Percentiles rank a stretch among this genome's conserved stretches.
Evolutionary conservation across 2,113 vertebrate genomes (phyloP).

Genomic region (Mustelus asterias): DNA sequence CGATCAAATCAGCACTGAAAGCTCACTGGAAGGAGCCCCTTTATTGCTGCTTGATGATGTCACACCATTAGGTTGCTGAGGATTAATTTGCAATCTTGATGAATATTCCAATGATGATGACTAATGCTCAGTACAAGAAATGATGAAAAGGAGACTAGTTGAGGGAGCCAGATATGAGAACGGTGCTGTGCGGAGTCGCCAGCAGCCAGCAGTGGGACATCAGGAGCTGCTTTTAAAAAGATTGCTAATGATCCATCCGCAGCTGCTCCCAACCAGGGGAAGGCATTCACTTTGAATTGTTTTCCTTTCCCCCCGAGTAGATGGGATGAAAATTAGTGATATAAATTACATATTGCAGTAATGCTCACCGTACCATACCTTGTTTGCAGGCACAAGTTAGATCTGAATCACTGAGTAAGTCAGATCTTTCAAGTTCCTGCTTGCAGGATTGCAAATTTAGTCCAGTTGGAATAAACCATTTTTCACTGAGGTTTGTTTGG

Average conservation of each 20-base stretch:
- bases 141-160: slow-evolving; percentile 4
- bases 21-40: not conserved
- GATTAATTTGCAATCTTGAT: not conserved
- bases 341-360: not conserved
- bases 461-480: not conserved
- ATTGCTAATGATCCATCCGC: slow-evolving; percentile 10
- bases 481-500: not conserved
- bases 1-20: not conserved
- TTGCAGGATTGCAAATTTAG: not conserved
- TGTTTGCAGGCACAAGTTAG: not conserved
- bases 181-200: not conserved
- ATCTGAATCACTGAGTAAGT: not conserved
- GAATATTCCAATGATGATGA: slow-evolving; percentile 10
- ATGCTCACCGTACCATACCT: not conserved
- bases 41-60: not conserved
- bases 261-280: slow-evolving; percentile 22
- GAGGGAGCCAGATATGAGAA: not conserved
- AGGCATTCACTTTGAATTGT: not conserved
- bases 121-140: slow-evolving; percentile 19
- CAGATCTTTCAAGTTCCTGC: not conserved
- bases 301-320: not conserved
- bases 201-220: slow-evolving; percentile 2
- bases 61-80: not conserved
- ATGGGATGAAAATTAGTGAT: not conserved
- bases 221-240: slow-evolving; percentile 11